phyloP scores from a whole-genome alignment of 2,797 vertebrate genomes.

The Liasis olivaceus region DNA sequence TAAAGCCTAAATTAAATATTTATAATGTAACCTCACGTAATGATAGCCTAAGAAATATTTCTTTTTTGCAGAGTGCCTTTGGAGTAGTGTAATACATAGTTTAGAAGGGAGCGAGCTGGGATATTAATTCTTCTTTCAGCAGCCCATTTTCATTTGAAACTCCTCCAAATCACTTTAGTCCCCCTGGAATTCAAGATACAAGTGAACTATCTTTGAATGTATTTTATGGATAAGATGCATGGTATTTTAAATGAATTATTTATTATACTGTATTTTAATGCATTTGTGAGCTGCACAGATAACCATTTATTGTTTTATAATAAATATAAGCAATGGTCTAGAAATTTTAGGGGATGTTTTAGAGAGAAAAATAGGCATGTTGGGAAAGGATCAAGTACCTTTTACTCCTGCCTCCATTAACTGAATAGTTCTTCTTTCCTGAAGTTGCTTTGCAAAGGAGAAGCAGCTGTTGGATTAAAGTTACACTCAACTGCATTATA shows the following conservation, averaged over 20 bases:
- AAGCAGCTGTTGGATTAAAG: slow-evolving; percentile 8
- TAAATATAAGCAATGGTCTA: neutral
- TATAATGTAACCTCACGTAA: neutral
- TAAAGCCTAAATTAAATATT: neutral
- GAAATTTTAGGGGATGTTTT: neutral
- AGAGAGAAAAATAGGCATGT: neutral
- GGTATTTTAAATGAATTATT: neutral
- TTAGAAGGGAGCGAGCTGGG: neutral
- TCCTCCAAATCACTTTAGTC: neutral
- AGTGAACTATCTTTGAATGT: neutral
- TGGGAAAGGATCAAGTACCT: neutral
- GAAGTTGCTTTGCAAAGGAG: neutral
- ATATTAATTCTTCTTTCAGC: neutral
- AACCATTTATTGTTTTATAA: neutral
- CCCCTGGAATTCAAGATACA: neutral
- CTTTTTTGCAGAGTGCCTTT: neutral
- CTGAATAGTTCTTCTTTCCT: neutral
- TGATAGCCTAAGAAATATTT: neutral
- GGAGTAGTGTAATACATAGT: neutral
- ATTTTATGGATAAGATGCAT: neutral
- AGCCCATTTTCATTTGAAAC: neutral
- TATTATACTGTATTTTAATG: neutral
- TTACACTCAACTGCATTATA: neutral
- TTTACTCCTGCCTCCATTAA: neutral
- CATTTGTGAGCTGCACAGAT: neutral